These are phyloP conservation scores for Pecten maximus DNA, from an alignment of 2,888 invertebrate genomes.

Conservation along the genomic window DNA sequence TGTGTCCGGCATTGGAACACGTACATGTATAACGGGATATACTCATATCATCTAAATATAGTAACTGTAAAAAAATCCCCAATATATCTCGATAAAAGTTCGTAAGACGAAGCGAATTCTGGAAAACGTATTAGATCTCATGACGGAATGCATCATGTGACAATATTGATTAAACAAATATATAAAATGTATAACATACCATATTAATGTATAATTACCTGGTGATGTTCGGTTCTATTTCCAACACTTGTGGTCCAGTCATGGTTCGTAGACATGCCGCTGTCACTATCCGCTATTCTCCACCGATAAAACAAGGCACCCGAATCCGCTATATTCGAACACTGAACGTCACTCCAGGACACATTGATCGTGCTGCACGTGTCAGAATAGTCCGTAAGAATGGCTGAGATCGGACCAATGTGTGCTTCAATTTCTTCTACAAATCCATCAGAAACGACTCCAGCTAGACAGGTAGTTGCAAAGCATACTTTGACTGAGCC, in stretches of 20 bases:
- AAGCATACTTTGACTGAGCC: conserved; percentile 43
- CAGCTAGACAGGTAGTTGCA: conserved; percentile 27
- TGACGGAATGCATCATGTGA: no score
- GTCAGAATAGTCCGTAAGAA: neutral
- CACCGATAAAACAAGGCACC: neutral
- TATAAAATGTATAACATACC: no score
- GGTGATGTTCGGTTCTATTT: neutral
- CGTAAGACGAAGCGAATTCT: no score
- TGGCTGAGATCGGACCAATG: neutral
- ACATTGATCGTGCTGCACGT: neutral
- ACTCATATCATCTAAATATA: no score
- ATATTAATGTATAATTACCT: neutral
- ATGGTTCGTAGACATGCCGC: neutral
- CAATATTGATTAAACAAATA: no score
- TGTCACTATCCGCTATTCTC: neutral
- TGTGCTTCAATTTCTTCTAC: neutral
- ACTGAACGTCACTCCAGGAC: neutral
- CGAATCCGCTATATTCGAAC: neutral
- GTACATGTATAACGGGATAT: no score
- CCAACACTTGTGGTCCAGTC: neutral
- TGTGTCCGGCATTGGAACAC: no score
- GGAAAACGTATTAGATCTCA: no score
- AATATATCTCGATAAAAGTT: no score
- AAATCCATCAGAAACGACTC: conserved; percentile 30
- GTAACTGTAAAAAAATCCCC: no score